Conservation (phyloP, 2,797 vertebrate genomes). For the Microctenopoma stevenorrisi region DNA sequence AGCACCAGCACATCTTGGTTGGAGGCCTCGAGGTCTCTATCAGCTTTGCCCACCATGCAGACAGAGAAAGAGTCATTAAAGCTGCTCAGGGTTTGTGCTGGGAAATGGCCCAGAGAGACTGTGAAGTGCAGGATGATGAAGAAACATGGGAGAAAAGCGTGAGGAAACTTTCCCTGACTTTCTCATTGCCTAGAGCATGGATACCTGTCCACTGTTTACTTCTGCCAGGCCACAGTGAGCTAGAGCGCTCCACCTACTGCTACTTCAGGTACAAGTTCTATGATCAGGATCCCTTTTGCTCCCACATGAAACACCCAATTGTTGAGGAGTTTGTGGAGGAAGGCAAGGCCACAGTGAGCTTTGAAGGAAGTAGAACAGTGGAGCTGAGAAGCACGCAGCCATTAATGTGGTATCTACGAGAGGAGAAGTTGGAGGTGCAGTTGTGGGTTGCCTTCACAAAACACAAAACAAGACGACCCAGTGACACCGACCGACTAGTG, state of each 20-base stretch:
- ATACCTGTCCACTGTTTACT: constrained; percentile 88
- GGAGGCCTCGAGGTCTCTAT: constrained; percentile 92
- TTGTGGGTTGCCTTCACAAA: constrained; percentile 91
- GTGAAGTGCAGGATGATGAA: constrained; percentile 54
- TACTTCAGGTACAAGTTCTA: constrained; percentile 95
- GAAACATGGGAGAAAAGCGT: constrained; percentile 44
- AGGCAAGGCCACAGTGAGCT: constrained; percentile 78
- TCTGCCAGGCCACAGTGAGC: constrained; percentile 81
- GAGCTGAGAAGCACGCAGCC: constrained; percentile 84
- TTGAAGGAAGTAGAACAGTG: constrained; percentile 82
- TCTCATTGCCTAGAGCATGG: constrained; percentile 89
- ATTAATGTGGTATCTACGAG: constrained; percentile 91
- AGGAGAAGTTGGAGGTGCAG: constrained; percentile 93
- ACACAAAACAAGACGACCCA: constrained; percentile 84
- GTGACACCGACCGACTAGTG: constrained; percentile 90
- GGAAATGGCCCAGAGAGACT: constrained; percentile 55
- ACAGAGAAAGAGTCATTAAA: constrained; percentile 88
- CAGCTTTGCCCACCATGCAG: constrained; percentile 86
- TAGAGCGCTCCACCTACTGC: constrained; percentile 87
- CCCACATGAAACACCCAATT: constrained; percentile 86
- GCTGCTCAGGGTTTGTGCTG: constrained; percentile 87
- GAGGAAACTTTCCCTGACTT: constrained; percentile 70
- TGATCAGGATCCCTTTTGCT: constrained; percentile 86
- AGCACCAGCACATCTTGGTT: constrained; percentile 75
- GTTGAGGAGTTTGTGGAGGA: constrained; percentile 61